Conservation (phyloP, 1,140 invertebrate species). For the Radopholus similis region DNA sequence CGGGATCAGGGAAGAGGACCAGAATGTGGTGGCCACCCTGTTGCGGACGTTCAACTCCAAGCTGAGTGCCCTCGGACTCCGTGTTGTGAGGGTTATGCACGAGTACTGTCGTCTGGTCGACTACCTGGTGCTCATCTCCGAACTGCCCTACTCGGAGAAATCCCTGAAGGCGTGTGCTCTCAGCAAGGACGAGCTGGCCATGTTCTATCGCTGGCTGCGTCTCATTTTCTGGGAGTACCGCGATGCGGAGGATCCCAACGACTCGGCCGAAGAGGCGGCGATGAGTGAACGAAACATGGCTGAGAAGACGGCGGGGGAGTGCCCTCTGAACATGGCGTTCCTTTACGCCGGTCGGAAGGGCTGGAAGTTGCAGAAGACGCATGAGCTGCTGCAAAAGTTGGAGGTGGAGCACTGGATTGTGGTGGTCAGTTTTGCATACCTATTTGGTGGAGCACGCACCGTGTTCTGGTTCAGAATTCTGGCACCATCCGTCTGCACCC, state of each 20-base stretch:
- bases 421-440: not conserved
- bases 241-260: not conserved
- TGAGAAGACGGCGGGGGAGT: not conserved
- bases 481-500: conserved; percentile 18
- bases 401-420: not conserved
- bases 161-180: not conserved
- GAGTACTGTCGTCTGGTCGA: not conserved
- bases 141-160: conserved; percentile 1
- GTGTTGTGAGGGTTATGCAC: not conserved
- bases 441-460: not conserved
- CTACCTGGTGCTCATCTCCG: conserved; percentile 12
- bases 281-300: not conserved
- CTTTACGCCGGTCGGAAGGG: not conserved
- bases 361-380: conserved; percentile 5
- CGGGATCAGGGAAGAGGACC: not conserved
- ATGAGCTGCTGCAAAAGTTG: conserved; percentile 8
- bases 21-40: not conserved
- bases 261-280: not conserved
- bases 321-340: not conserved
- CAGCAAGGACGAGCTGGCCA: conserved; percentile 12
- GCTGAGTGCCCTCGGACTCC: conserved; percentile 4
- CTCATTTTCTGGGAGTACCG: conserved; percentile 11
- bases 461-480: not conserved
- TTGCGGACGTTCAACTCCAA: conserved; percentile 4
- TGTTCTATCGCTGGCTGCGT: conserved; percentile 17